Base-by-base conservation (phyloP, 2,797 vertebrate species). In the Poeciliopsis infans region DNA sequence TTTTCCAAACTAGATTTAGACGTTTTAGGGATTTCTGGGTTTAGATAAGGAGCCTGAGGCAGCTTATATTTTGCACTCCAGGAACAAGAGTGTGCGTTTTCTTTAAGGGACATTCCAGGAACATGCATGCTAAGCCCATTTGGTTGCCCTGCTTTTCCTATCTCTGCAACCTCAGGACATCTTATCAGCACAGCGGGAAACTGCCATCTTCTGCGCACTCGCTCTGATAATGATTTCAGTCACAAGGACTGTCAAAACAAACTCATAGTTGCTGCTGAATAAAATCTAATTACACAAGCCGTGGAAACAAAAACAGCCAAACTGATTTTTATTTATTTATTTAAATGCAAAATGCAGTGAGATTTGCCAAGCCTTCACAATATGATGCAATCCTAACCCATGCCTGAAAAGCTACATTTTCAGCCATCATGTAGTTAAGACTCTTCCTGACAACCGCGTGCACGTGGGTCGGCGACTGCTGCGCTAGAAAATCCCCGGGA, bases 241-340 rank as follows among this genome's bases (percentile, higher is more conserved):
- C 49, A 80, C 77, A 82, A 88, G 90, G 89, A 79, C 68, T 85
- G 89, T 91, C 93, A 90, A 86, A 88, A 91, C 89, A 93, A 94
- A 94, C 91, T 92, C 91, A 91, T 87, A 92, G 88, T 66, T 82
- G 87, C 87, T 86, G 85, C 74, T 79, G 93, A 93, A 87, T 79
- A 78, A 92, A 95, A 95, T 93, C 68, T 93, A 95, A 95, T 94
- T 90, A 95, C 82, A 82, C 20, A 25, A 68, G 41, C 31, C 59
- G 31, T 69, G 88, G 86, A 81, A 84, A 75, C 87, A 28, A 20
- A 87, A 87, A 88, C 88, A 85, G 89, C 86, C 84, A 81, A 72
- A 91, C 87, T 90, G 78, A 51, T 23, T 51, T 51, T 5, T 46
- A 15, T 18, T 51, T 46, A 15, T 15, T 46, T 15, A 5, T 23